Base-by-base conservation (phyloP, 2,113 vertebrate genomes). In the Mastomys natalensis region DNA sequence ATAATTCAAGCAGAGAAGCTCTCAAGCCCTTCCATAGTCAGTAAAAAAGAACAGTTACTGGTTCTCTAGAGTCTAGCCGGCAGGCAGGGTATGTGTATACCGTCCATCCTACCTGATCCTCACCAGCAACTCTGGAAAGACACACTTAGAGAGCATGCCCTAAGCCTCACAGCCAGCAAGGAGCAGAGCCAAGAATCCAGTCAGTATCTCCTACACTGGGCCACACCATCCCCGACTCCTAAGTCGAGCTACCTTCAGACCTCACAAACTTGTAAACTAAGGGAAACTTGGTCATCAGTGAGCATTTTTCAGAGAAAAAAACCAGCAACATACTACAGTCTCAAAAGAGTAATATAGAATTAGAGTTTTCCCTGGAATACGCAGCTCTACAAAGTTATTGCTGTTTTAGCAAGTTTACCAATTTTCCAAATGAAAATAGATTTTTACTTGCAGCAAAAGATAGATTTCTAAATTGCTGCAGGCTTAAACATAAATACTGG, bases 371-470 rank as follows among this genome's bases (percentile, higher is more conserved):
- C 21, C 68, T 37, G 19, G 89, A 92, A 84, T 77, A 90, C 2
- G 73, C 85, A 97, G 16, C 72, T 89, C 76, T 90, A 24, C 68
- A 64, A 85, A 91, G 80, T 51, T 88, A 82, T 40, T 78, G 51
- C 60, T 87, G 48, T 72, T 94, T 82, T 48, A 80, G 62, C 40
- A 95, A 37, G 24, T 70, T 70, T 53, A 62, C 31, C 48, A 43
- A 73, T 86, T 95, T 93, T 72, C 92, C n/a, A 45, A 94, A 45
- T 29, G 29, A 93, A 68, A 37, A 40, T 43, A 48, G 2, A 22
- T 78, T 90, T 73, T 73, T 3, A 94, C 51, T 76, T 43, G 15
- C 3, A 89, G 51, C 34, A 91, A 64, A 45, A 82, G 45, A 29
- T 85, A 94, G 17, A 55, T 53, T 92, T 90, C 91, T 72, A 90